Conservation (phyloP, 1,140 invertebrate genomes). For the Tetranychus urticae region DNA sequence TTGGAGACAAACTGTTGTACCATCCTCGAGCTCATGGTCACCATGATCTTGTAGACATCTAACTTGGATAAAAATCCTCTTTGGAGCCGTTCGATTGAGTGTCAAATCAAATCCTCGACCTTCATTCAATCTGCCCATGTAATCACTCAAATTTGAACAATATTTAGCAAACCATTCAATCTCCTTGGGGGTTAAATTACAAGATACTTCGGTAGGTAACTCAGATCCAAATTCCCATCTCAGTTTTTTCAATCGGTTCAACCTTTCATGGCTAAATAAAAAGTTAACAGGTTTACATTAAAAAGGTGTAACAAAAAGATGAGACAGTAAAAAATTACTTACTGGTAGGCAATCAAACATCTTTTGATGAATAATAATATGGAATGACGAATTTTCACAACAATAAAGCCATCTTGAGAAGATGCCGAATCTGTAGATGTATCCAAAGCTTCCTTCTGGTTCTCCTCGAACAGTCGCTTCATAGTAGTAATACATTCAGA, state of each 20-base stretch:
- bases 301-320: background rate
- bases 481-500: constrained; percentile 48
- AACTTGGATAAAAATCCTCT: constrained; percentile 68
- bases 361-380: constrained; percentile 66
- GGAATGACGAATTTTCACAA: constrained; percentile 50
- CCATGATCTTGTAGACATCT: constrained; percentile 71
- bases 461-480: constrained; percentile 41
- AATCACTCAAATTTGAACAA: constrained; percentile 56
- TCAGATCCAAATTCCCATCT: constrained; percentile 82
- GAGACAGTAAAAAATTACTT: constrained; percentile 15
- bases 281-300: background rate
- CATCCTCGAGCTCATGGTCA: constrained; percentile 76
- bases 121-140: constrained; percentile 63
- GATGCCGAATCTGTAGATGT: background rate
- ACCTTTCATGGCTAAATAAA: constrained; percentile 36
- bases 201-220: constrained; percentile 55
- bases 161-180: constrained; percentile 65
- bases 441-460: constrained; percentile 32
- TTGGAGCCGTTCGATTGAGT: constrained; percentile 67
- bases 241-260: constrained; percentile 49
- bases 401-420: constrained; percentile 23
- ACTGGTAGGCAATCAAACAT: constrained; percentile 66
- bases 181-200: constrained; percentile 54
- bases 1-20: constrained; percentile 58
- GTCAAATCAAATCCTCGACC: constrained; percentile 58